These are phyloP conservation scores for Psittacula cyanocephala DNA, from an alignment of 2,113 vertebrate species.

Conservation along the genomic window DNA sequence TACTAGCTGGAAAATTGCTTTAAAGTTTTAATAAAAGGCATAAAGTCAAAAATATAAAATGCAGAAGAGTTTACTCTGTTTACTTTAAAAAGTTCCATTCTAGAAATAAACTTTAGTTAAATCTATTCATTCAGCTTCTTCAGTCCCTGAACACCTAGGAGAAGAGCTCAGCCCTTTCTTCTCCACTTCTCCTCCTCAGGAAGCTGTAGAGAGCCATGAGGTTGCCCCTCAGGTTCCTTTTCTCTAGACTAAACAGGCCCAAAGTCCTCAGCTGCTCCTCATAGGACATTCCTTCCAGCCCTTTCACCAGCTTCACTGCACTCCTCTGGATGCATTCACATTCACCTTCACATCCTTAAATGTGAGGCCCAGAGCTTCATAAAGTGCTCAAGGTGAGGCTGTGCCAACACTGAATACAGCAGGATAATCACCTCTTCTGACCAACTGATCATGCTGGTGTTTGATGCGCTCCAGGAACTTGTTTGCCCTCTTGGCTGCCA, in stretches of 20 bases:
- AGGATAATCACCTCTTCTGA: not conserved
- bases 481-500: not conserved
- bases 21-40: not conserved
- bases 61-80: not conserved
- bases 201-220: not conserved
- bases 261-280: not conserved
- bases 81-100: not conserved
- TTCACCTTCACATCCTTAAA: not conserved
- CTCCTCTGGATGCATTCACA: not conserved
- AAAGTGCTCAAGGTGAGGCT: not conserved
- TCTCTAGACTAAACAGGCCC: not conserved
- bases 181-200: accelerated
- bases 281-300: not conserved
- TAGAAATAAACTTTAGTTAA: not conserved
- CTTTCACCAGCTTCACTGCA: not conserved
- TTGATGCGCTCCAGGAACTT: not conserved
- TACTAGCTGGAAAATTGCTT: not conserved
- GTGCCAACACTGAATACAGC: accelerated
- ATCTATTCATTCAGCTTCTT: not conserved
- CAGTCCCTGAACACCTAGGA: not conserved
- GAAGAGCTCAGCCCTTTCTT: not conserved
- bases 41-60: not conserved
- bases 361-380: not conserved
- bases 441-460: not conserved
- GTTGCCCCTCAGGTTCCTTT: not conserved